These are phyloP conservation scores for Drosophila mercatorum DNA, from an alignment of 2,888 invertebrate genomes.

Conservation along the genomic window DNA sequence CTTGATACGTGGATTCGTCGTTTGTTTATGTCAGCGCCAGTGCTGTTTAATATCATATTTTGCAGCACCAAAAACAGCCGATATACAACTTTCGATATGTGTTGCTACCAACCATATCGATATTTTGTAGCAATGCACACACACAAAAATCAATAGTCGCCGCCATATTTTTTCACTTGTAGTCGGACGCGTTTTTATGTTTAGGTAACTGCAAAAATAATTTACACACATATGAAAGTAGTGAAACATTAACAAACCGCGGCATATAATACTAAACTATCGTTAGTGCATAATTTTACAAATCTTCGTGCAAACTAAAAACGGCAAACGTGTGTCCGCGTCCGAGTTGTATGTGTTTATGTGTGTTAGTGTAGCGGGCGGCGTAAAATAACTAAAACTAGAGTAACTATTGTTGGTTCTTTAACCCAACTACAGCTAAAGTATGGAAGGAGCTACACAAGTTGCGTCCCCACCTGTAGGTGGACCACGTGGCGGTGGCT, in stretches of 20 bases:
- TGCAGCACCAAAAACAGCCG: conserved; percentile 8
- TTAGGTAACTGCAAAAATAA: conserved; percentile 50
- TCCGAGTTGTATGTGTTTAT: conserved; percentile 38
- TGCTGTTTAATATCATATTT: conserved; percentile 4
- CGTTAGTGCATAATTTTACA: conserved; percentile 9
- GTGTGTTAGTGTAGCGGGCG: conserved; percentile 42
- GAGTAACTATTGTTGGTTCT: conserved; percentile 19
- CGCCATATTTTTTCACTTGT: conserved; percentile 76
- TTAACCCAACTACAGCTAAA: conserved; percentile 25
- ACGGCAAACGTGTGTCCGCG: conserved; percentile 59
- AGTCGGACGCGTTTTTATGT: conserved; percentile 63
- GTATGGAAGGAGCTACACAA: conserved; percentile 77
- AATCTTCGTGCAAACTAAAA: conserved; percentile 21
- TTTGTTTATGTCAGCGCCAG: conserved; percentile 49
- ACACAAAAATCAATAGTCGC: conserved; percentile 72
- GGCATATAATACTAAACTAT: not conserved
- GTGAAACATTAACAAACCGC: conserved; percentile 21
- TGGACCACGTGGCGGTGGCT: conserved; percentile 82
- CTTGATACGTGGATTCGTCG: conserved; percentile 45
- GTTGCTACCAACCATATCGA: conserved; percentile 22
- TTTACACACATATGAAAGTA: conserved; percentile 22
- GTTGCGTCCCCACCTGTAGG: conserved; percentile 74
- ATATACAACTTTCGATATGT: conserved; percentile 18
- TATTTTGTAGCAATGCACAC: conserved; percentile 31
- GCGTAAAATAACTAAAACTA: conserved; percentile 40